These are phyloP conservation scores for Girardinichthys multiradiatus DNA, from an alignment of 2,113 vertebrate genomes.

Conservation along the genomic window DNA sequence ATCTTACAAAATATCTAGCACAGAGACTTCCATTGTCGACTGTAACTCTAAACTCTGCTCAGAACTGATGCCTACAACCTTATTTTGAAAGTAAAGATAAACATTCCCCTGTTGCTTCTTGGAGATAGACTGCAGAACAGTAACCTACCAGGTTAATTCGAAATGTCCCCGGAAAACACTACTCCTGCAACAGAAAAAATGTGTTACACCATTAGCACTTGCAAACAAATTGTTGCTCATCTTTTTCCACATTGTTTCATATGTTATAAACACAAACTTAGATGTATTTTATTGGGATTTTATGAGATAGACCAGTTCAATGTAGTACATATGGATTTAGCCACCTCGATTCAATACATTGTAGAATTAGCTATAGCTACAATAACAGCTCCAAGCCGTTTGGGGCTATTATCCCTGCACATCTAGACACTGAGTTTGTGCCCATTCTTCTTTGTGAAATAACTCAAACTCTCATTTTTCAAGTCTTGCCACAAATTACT, in stretches of 20 bases:
- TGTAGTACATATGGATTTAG: not conserved
- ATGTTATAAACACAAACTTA: not conserved
- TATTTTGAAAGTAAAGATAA: not conserved
- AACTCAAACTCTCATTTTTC: not conserved
- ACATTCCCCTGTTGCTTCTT: not conserved
- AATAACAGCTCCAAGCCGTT: too few species aligned
- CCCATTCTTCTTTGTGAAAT: not conserved
- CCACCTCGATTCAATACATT: not conserved
- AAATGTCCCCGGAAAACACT: slow-evolving; percentile 76
- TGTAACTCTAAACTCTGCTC: slow-evolving; percentile 61
- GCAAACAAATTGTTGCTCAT: not conserved
- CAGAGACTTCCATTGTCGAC: slow-evolving; percentile 73
- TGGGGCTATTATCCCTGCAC: too few species aligned
- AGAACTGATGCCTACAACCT: too few species aligned
- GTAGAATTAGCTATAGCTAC: too few species aligned
- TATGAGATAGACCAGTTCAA: not conserved
- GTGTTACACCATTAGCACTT: not conserved
- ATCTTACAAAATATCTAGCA: slow-evolving; percentile 67
- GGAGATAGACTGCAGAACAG: not conserved
- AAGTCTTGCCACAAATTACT: not conserved
- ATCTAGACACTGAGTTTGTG: not conserved
- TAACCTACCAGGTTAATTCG: slow-evolving; percentile 79
- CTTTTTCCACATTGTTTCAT: not conserved
- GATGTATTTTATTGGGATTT: not conserved
- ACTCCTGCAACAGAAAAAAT: slow-evolving; percentile 64